Base-by-base conservation (phyloP, 1,140 invertebrate genomes). In the Musca domestica region DNA sequence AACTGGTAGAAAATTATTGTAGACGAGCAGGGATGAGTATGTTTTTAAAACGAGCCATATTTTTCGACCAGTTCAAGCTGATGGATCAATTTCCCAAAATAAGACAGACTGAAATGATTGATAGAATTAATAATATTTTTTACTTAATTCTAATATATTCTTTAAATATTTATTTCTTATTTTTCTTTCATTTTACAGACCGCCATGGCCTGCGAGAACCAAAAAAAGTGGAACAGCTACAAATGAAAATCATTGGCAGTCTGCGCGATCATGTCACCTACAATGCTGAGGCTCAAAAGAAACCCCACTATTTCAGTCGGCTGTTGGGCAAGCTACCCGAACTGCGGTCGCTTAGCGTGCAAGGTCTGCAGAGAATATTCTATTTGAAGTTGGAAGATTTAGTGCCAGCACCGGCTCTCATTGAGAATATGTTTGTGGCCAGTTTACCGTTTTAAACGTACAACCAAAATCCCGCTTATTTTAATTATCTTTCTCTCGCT, bases 191-290 rank as follows among this genome's bases (percentile, higher is more conserved):
- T 67, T 85, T 84, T 54, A 0, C 87, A 98, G 95, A 96, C 80
- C 89, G 96, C 25, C 94, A 96, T 75, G 95, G 95, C 17, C 83
- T 98, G 66, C 91, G 93, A 76, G 95, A 98, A 76, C 92, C 95
- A 0, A 89, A 93, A 73, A 90, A 92, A 74, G 94, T 98, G 71
- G 95, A 98, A 79, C 93, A 95, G 74, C 83, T 98, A 9, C 95
- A 98, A 81, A 95, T 94, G 92, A 96, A 95, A 82, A 94, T 98
- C 73, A 96, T 98, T 70, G 91, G 92, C 64, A 94, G 94, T 56
- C 84, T 98, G 12, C 87, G 94, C 10, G 95, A 98, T 74, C 95
- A 98, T 84, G 95, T 96, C 75, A 96, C 94, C 9, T 95, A 96
- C 84, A 95, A 95, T 81, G 89, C 89, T 64, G 94, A 92, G 77